Evolutionary conservation across 2,797 vertebrate species (phyloP).

Genomic region (Thripadectes ignobilis): DNA sequence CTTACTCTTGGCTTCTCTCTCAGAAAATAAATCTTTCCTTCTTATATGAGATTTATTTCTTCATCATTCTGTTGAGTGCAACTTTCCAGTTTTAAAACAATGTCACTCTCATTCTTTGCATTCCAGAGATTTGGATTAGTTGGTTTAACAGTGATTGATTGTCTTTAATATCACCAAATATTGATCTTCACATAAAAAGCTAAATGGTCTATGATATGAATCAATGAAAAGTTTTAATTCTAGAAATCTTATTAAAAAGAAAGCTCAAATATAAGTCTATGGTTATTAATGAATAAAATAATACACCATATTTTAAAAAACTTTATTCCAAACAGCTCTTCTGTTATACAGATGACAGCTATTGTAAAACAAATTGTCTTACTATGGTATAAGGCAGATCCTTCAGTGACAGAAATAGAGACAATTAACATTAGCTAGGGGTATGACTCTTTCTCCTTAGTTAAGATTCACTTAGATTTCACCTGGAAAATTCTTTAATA

Average conservation of each 20-base stretch:
- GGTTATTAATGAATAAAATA: background rate
- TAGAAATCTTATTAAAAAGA: background rate
- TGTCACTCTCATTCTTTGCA: background rate
- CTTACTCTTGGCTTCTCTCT: background rate
- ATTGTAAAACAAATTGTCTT: background rate
- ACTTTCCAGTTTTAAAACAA: background rate
- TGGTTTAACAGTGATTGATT: background rate
- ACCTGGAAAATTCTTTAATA: constrained; percentile 42
- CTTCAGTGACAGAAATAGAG: background rate
- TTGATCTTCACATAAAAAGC: background rate
- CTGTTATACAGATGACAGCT: background rate
- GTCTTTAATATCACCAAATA: background rate
- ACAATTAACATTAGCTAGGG: background rate
- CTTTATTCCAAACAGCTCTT: background rate
- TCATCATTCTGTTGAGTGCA: background rate
- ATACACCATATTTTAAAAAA: background rate
- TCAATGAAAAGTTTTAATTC: background rate
- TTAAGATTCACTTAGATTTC: constrained; percentile 27
- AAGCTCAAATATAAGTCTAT: background rate
- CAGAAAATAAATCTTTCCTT: background rate
- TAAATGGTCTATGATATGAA: background rate
- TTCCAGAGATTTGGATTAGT: background rate
- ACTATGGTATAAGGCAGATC: background rate
- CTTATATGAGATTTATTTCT: background rate
- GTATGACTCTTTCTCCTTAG: background rate